Conservation (phyloP, 2,888 invertebrate species). For the Eudemis profundana region DNA sequence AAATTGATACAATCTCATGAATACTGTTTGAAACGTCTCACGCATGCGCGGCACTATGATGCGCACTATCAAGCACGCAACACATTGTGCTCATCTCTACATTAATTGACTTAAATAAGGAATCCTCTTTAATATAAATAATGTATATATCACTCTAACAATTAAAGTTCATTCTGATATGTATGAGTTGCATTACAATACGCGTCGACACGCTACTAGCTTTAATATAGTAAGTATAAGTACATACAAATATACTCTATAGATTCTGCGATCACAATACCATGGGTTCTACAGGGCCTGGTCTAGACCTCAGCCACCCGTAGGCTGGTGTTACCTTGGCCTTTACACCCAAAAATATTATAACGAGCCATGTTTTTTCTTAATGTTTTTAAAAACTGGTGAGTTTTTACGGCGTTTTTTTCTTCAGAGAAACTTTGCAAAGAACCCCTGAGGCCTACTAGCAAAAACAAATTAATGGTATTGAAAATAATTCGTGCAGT, state of each 20-base stretch:
- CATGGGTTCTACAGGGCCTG: constrained; percentile 4
- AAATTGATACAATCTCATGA: constrained; percentile 45
- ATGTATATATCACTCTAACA: constrained; percentile 64
- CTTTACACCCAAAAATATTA: not conserved
- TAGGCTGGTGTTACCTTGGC: not conserved
- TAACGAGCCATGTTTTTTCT: not conserved
- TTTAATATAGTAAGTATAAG: constrained; percentile 21
- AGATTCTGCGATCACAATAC: constrained; percentile 32
- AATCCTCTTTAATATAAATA: constrained; percentile 73
- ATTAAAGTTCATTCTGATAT: constrained; percentile 75
- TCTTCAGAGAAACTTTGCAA: too few species aligned
- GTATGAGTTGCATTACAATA: constrained; percentile 67
- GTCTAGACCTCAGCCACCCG: not conserved
- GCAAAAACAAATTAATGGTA: too few species aligned
- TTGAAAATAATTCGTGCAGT: too few species aligned
- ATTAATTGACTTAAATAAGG: constrained; percentile 84
- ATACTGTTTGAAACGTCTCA: constrained; percentile 27
- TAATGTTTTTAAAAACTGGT: not conserved
- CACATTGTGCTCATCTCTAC: constrained; percentile 65
- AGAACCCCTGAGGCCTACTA: too few species aligned
- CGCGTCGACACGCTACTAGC: constrained; percentile 15
- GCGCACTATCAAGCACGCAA: constrained; percentile 58
- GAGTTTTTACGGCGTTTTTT: too few species aligned
- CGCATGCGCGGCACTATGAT: not conserved
- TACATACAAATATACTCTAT: constrained; percentile 28